A percentile compares a stretch with the other conserved stretches of the same genome.
Conservation (phyloP, 2,888 invertebrate genomes). For the Copidosoma aretas region DNA sequence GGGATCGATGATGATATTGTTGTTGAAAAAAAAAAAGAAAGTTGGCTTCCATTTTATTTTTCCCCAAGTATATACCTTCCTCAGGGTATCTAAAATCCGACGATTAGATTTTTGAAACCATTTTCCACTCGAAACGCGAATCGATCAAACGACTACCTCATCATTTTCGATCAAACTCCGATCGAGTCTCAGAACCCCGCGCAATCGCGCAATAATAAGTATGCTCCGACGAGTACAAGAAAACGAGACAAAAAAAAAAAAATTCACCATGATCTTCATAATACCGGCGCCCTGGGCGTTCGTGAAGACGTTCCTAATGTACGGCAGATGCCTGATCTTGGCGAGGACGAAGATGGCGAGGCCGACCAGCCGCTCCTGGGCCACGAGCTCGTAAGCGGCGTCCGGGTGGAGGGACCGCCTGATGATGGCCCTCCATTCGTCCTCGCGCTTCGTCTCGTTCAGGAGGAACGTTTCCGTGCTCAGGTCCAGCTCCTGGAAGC, state of each 20-base stretch:
- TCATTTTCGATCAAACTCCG: too few species aligned
- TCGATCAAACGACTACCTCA: too few species aligned
- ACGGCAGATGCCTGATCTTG: slow-evolving; percentile 71
- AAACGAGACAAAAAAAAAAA: too few species aligned
- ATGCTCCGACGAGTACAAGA: not conserved
- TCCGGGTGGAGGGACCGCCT: slow-evolving; percentile 76
- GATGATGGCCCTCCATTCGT: slow-evolving; percentile 82
- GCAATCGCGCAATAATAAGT: not conserved
- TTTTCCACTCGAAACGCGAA: too few species aligned
- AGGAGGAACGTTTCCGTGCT: slow-evolving; percentile 96
- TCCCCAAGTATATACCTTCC: too few species aligned
- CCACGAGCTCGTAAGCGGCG: slow-evolving; percentile 82
- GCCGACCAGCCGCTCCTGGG: slow-evolving; percentile 88
- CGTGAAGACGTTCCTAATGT: slow-evolving; percentile 79
- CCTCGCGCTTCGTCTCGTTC: slow-evolving; percentile 89
- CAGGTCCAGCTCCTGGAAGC: slow-evolving; percentile 96
- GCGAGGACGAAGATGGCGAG: slow-evolving; percentile 94
- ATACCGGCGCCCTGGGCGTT: slow-evolving; percentile 95
- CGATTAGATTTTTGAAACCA: too few species aligned
- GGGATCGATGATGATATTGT: too few species aligned
- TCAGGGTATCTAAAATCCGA: too few species aligned
- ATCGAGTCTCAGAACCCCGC: slow-evolving; percentile 47
- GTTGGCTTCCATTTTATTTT: too few species aligned
- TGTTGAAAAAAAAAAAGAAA: too few species aligned
- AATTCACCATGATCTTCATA: slow-evolving; percentile 84